Evolutionary conservation across 1,140 invertebrate genomes (phyloP).

Genomic region (Ganaspis sp.): DNA sequence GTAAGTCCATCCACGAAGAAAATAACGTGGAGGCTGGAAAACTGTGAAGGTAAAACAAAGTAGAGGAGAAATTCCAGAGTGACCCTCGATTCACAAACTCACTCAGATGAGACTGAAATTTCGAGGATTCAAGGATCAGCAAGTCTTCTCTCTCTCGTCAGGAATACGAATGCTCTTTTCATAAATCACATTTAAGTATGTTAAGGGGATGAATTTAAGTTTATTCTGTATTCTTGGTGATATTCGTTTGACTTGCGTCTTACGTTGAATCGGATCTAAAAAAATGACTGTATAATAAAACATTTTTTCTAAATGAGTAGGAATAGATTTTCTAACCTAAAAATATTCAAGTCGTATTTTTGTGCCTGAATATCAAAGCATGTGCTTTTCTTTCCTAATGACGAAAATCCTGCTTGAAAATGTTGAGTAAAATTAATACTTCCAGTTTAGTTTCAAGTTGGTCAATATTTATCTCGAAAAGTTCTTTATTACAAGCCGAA

Average conservation of each 20-base stretch:
- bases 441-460: background rate
- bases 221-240: background rate
- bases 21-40: background rate
- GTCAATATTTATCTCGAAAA: background rate
- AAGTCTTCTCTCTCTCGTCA: background rate
- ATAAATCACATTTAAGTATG: conserved; percentile 5
- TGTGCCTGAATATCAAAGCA: too few species aligned
- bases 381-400: too few species aligned
- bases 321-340: too few species aligned
- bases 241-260: background rate
- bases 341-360: too few species aligned
- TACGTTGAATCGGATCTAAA: background rate
- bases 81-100: background rate
- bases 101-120: background rate
- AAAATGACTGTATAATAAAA: too few species aligned
- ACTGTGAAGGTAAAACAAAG: conserved; percentile 20
- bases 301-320: too few species aligned
- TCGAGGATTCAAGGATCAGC: background rate
- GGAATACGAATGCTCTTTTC: conserved; percentile 21
- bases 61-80: background rate
- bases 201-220: conserved; percentile 13
- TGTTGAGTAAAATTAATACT: too few species aligned
- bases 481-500: background rate
- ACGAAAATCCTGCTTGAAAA: too few species aligned
- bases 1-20: conserved; percentile 6